Percentiles rank a stretch among this genome's conserved stretches.
Conservation (phyloP, 2,888 invertebrate species). For the Tipula lateralis region DNA sequence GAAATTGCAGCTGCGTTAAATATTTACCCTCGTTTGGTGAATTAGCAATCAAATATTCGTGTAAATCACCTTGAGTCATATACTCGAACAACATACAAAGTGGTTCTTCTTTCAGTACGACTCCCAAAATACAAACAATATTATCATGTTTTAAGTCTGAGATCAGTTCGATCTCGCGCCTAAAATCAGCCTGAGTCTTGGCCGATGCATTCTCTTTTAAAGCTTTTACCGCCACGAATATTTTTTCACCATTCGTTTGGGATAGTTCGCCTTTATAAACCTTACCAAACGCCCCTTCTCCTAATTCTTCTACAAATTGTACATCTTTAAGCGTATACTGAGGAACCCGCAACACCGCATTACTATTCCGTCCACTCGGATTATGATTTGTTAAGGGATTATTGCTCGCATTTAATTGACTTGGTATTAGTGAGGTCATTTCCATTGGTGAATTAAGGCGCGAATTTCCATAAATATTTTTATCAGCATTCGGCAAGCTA, state of each 20-base stretch:
- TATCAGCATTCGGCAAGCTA: constrained; percentile 66
- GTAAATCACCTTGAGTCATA: constrained; percentile 95
- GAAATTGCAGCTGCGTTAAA: constrained; percentile 76
- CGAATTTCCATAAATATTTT: constrained; percentile 77
- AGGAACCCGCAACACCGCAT: constrained; percentile 59
- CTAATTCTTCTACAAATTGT: constrained; percentile 82
- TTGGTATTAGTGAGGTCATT: constrained; percentile 69
- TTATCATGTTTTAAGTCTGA: constrained; percentile 92
- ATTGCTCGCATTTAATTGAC: constrained; percentile 41
- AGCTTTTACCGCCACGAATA: constrained; percentile 89
- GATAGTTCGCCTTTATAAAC: constrained; percentile 91
- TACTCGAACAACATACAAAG: constrained; percentile 96
- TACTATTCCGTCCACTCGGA: constrained; percentile 36
- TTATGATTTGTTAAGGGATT: constrained; percentile 51
- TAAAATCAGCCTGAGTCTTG: constrained; percentile 88
- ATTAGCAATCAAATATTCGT: constrained; percentile 88
- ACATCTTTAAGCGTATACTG: constrained; percentile 84
- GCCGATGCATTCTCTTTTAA: constrained; percentile 87
- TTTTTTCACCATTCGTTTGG: constrained; percentile 60
- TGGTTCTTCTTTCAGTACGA: constrained; percentile 82
- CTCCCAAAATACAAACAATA: constrained; percentile 91
- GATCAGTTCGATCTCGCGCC: constrained; percentile 90
- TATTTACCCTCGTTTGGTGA: constrained; percentile 79
- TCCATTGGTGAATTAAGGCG: constrained; percentile 75
- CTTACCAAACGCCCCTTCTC: constrained; percentile 96